Evolutionary conservation across 2,888 invertebrate genomes (phyloP).

Genomic region (Oligia latruncula): DNA sequence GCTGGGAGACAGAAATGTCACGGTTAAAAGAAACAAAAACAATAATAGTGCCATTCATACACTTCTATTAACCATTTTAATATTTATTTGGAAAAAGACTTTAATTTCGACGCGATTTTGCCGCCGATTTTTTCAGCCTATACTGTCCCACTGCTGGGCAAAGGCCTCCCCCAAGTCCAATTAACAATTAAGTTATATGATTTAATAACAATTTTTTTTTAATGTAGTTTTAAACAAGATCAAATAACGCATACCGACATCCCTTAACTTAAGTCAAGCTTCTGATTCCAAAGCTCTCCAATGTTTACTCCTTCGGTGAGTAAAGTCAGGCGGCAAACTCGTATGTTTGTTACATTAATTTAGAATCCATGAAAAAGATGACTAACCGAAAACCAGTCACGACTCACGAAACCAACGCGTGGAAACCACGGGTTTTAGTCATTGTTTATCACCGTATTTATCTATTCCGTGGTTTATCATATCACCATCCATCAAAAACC

Average conservation of each 20-base stretch:
- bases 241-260: neutral
- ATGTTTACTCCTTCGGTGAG: neutral
- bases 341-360: neutral
- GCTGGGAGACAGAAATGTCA: too few species aligned
- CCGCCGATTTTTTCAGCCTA: too few species aligned
- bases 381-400: conserved; percentile 16
- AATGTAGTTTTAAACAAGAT: neutral
- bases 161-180: too few species aligned
- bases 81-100: neutral
- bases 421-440: conserved; percentile 17
- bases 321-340: neutral
- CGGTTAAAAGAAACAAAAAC: neutral
- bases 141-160: too few species aligned
- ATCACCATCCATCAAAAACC: conserved; percentile 35
- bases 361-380: conserved; percentile 14
- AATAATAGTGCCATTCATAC: neutral
- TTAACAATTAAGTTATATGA: too few species aligned
- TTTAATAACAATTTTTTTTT: too few species aligned
- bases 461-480: too few species aligned
- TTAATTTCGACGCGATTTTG: neutral
- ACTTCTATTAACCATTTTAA: neutral
- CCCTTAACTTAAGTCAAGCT: neutral
- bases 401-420: neutral
- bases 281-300: neutral
- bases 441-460: conserved; percentile 27